Evolutionary conservation across 2,888 invertebrate genomes (phyloP), one percentile per base, ranked within the genome.

Genomic region (Ischnus inquisitorius): DNA sequence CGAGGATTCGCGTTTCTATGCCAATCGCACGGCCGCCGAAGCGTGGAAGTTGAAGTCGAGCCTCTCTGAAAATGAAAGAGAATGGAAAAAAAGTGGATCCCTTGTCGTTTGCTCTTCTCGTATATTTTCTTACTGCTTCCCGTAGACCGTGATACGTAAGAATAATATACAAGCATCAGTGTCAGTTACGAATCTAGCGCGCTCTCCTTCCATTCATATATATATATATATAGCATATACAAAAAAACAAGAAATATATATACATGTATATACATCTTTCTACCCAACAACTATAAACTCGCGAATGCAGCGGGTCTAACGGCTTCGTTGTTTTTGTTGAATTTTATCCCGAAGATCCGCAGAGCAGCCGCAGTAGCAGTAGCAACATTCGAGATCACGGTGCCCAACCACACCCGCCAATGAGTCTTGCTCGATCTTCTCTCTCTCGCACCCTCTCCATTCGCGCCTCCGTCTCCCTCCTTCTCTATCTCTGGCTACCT

Each of bases 251-350:
- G 6, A 34, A 39, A 22, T 41, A 39, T 19, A 62, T 51, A 12
- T 48, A 14, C 16, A 39, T 16, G 10, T 64, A 16, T 39, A 34
- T 8, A 34, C 16, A 48, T 39, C 19, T 19, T n/a, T 25, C 19
- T 25, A 19, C 34, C 4, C 34, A 34, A 34, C 28, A 10, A 69
- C 57, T 19, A 64, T 41, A 43, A 51, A 57, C 41, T 57, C 22
- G 64, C 54, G 22, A 39, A 76, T 77, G 62, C 67, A 76, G 79
- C 87, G 77, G 86, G 85, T 87, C 88, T 91, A 90, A 91, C 90
- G 91, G 91, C 88, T 90, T 89, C 88, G 85, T 88, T 88, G 88
- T 90, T 90, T 90, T 89, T 90, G 88, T 89, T 88, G 89, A 88
- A 90, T 90, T 90, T 90, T 90, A 90, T 90, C 88, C 71, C 57